These are phyloP conservation scores for Lucilia sericata DNA, from an alignment of 1,140 invertebrate genomes.

Conservation along the genomic window DNA sequence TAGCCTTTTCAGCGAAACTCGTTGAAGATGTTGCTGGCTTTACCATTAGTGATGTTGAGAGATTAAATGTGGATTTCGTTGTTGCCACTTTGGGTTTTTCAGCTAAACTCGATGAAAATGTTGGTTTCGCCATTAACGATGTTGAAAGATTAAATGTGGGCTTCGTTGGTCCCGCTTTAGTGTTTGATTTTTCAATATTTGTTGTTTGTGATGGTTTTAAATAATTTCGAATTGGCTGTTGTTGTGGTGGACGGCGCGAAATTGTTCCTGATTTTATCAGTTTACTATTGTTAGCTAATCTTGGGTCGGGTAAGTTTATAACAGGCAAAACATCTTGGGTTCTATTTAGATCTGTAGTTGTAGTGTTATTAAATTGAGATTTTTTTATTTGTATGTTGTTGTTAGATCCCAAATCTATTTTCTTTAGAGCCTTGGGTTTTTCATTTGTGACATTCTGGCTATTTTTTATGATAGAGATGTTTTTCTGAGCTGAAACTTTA, in stretches of 20 bases:
- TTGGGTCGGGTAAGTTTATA: slow-evolving; percentile 51
- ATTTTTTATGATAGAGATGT: neutral
- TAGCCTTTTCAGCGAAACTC: neutral
- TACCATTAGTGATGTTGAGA: slow-evolving; percentile 36
- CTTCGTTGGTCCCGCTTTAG: neutral
- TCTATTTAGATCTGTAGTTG: neutral
- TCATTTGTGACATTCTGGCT: neutral
- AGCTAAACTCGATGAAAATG: neutral
- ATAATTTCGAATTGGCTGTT: slow-evolving; percentile 34
- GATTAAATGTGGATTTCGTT: slow-evolving; percentile 33
- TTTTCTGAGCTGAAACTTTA: slow-evolving; percentile 50
- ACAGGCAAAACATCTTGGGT: neutral
- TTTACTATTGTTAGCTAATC: slow-evolving; percentile 17
- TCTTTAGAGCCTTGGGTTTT: slow-evolving; percentile 42
- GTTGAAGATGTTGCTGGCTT: neutral
- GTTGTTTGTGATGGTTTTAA: slow-evolving; percentile 29
- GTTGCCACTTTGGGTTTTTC: neutral
- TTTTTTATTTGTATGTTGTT: neutral
- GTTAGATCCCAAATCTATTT: slow-evolving; percentile 21
- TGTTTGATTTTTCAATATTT: neutral
- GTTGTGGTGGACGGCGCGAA: neutral
- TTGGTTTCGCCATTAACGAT: neutral
- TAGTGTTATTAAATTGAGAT: neutral
- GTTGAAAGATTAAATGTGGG: neutral
- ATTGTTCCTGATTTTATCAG: neutral